phyloP scores from a whole-genome alignment of 2,888 invertebrate genomes.

The Cyrtodaria siliqua region DNA sequence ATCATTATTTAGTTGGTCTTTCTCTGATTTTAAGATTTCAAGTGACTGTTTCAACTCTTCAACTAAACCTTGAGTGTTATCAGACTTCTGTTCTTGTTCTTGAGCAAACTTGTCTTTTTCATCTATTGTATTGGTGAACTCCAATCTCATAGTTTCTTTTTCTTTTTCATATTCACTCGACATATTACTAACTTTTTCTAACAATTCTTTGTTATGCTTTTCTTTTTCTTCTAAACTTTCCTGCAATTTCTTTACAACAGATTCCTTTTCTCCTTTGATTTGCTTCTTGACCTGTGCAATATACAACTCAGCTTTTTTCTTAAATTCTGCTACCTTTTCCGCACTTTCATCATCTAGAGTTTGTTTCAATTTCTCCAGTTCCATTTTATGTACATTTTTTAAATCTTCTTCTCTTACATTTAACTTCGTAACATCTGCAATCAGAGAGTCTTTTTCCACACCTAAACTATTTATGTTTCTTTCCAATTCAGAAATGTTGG shows the following conservation, averaged over 20 bases:
- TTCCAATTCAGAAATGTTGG: slow-evolving; percentile 12
- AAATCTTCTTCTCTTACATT: slow-evolving; percentile 11
- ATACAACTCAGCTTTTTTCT: slow-evolving; percentile 82
- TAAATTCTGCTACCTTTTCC: slow-evolving; percentile 80
- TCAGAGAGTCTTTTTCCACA: slow-evolving; percentile 9
- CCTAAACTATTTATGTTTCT: slow-evolving; percentile 16
- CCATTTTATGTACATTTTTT: slow-evolving; percentile 29
- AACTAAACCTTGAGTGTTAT: slow-evolving; percentile 43
- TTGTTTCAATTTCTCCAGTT: slow-evolving; percentile 61
- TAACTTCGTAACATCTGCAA: background rate
- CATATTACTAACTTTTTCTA: slow-evolving; percentile 32
- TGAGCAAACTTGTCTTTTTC: slow-evolving; percentile 66
- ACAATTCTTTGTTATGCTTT: slow-evolving; percentile 19
- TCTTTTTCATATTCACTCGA: slow-evolving; percentile 25
- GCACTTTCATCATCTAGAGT: slow-evolving; percentile 75
- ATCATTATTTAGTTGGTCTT: slow-evolving; percentile 6
- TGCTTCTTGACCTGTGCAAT: slow-evolving; percentile 81
- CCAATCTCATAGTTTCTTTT: slow-evolving; percentile 47
- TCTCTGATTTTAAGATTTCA: slow-evolving; percentile 17
- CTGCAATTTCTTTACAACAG: slow-evolving; percentile 64
- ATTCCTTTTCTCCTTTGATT: slow-evolving; percentile 75
- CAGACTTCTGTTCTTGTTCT: slow-evolving; percentile 67
- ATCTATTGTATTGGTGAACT: slow-evolving; percentile 45
- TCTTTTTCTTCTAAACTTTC: slow-evolving; percentile 51
- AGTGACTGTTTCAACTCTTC: slow-evolving; percentile 28